Base-by-base conservation (phyloP, 1,140 invertebrate species). In the Pseudomyrmex sp. region DNA sequence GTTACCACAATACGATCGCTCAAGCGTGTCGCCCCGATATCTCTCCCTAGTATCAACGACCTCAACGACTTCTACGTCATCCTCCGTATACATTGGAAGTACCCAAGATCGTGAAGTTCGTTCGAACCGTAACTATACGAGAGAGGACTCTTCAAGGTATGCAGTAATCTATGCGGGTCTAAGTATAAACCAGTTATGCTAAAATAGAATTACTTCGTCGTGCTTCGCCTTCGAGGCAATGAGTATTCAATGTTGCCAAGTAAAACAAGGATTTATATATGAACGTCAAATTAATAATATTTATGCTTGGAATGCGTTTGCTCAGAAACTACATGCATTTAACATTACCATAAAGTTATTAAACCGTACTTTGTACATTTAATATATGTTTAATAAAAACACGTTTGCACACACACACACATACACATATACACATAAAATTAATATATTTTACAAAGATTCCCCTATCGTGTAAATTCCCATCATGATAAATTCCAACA, bases 21-120 rank as follows among this genome's bases (percentile, higher is more conserved):
- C 75, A 80, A 86, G 89, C 89, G 89, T 88, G 58, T 77, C 86
- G 63, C 73, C 76, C 82, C 54, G 88, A 88, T 89, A 88, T 89
- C 75, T 88, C 86, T 86, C 74, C 54, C 63, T 62, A 65, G 50
- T 86, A 85, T 88, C 86, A 75, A 76, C 46, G 70, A 52, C 56
- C 26, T 66, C 70, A 52, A 75, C 77, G 18, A 82, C 48, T 61
- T 35, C 72, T 52, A 65, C 62, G 69, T 80, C 84, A 72, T 77
- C 56, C 76, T 56, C 56, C 68, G 69, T 73, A 85, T 80, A 82
- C 20, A 85, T 75, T 8, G 61, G 2, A 73, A 85, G 26, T 26
- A 54, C 46, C 79, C n/a, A 62, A 82, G 56, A 48, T 18, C 56
- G 15, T 13, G 58, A 72, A 50, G 76, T 59, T 70, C 12, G 54